A percentile compares a stretch with the other conserved stretches of the same genome.
Conservation (phyloP, 2,888 invertebrate species). For the Hetaerina titia region DNA sequence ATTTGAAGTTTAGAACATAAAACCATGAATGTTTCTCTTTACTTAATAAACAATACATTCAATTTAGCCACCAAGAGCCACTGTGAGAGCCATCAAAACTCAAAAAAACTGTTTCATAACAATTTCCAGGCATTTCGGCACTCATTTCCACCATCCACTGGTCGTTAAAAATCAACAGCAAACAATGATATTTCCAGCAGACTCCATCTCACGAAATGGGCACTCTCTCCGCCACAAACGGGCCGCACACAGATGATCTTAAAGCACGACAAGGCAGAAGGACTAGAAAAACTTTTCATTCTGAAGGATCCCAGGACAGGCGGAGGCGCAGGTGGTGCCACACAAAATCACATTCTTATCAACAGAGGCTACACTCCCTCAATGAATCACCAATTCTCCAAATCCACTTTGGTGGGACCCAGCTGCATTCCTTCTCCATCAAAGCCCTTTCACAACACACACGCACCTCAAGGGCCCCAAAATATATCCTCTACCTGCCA, state of each 20-base stretch:
- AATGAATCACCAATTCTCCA: background rate
- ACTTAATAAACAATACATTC: background rate
- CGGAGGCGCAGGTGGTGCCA: too few species aligned
- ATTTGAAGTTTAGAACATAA: constrained; percentile 7
- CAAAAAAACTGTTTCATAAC: constrained; percentile 40
- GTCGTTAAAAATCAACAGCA: constrained; percentile 29
- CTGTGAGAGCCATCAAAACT: constrained; percentile 44
- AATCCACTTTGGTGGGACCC: background rate
- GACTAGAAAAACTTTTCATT: constrained; percentile 47
- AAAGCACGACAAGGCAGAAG: constrained; percentile 53
- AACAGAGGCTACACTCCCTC: background rate
- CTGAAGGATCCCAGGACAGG: constrained; percentile 45
- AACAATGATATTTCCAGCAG: constrained; percentile 57
- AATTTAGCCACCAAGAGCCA: constrained; percentile 49
- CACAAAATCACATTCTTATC: background rate
- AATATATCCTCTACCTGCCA: constrained; percentile 5
- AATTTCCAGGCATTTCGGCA: constrained; percentile 48
- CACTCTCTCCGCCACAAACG: constrained; percentile 36
- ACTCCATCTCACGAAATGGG: constrained; percentile 25
- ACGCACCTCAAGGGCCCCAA: background rate
- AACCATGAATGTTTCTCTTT: background rate
- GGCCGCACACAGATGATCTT: background rate
- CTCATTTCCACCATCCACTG: constrained; percentile 35
- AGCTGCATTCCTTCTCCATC: background rate
- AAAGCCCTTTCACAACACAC: background rate